Conservation (phyloP, 2,888 invertebrate genomes). For the Lumbricus terrestris region DNA sequence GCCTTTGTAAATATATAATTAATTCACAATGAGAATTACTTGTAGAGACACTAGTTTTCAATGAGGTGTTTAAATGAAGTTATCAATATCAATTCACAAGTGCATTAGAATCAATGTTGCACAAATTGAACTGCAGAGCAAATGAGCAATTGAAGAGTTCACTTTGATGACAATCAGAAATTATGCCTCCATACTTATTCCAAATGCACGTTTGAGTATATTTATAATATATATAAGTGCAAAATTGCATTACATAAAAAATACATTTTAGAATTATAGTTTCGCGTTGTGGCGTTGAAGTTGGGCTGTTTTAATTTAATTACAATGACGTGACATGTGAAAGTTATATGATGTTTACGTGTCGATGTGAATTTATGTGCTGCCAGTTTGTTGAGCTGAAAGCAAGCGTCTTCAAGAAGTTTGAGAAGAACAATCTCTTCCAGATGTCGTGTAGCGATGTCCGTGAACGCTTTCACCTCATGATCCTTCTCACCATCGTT, state of each 20-base stretch:
- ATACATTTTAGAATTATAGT: not conserved
- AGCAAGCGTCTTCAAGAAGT: conserved; percentile 97
- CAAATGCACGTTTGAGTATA: no score
- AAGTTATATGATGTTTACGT: not conserved
- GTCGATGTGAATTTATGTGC: not conserved
- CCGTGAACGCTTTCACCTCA: conserved; percentile 89
- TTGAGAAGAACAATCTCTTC: conserved; percentile 96
- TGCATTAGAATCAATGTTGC: no score
- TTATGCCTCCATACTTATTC: not conserved
- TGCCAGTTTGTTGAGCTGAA: conserved; percentile 95
- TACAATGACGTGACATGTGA: not conserved
- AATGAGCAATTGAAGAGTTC: not conserved
- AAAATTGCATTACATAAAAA: not conserved
- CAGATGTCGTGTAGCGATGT: conserved; percentile 94
- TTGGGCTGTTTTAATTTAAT: not conserved
- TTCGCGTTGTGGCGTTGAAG: not conserved
- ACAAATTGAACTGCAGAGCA: not conserved
- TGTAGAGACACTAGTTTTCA: no score
- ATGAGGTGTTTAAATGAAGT: no score
- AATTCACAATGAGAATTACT: no score
- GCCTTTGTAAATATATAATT: no score
- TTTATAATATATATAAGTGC: not conserved
- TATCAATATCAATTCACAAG: no score
- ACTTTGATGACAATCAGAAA: not conserved
- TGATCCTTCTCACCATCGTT: conserved; percentile 86